Evolutionary conservation across 2,113 vertebrate species (phyloP), one percentile per base, ranked within the genome.

Genomic region (Bufo gargarizans): DNA sequence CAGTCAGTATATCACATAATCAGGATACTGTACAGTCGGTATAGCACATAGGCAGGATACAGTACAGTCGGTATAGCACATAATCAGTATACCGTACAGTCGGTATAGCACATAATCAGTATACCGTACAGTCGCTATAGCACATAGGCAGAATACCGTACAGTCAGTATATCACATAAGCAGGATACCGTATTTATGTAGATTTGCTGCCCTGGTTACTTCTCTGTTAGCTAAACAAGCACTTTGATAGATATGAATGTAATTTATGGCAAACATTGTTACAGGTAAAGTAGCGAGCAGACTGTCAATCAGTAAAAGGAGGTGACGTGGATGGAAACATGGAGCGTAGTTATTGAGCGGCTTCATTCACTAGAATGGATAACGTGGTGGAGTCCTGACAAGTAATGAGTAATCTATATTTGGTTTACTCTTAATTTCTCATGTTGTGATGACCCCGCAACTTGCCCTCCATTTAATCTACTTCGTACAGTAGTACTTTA

Each of bases 391-490:
- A 19, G 4, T 56, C 50, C 14, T 19, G 82, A 84, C 45, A 72
- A 69, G 81, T 83, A 65, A 67, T 69, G 61, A 53, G 63, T 22
- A 77, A 86, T 77, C 72, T 72, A 86, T 77, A 86, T 47, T 53
- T 86, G 19, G 72, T 43, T 59, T 77, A 63, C 85, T 67, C 77
- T 79, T 61, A 61, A 79, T 55, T 77, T 14, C 49, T 56, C 47
- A 86, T 55, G 61, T 45, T 86, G 45, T 56, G 77, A 78, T 67
- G 72, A 86, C 7, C 72, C 78, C 43, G 58, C 85, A 77, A 22
- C 72, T 86, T 22, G 56, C 74, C 69, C 50, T 69, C 61, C 59
- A 79, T 86, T 86, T 86, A 77, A 86, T 79, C 85, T 56, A 55
- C 20, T 77, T 50, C 19, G 13, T 33, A 33, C 33, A 33, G 33